Percentiles rank a stretch among this genome's conserved stretches.
phyloP scores from a whole-genome alignment of 2,113 vertebrate species.

The Plectropomus leopardus region DNA sequence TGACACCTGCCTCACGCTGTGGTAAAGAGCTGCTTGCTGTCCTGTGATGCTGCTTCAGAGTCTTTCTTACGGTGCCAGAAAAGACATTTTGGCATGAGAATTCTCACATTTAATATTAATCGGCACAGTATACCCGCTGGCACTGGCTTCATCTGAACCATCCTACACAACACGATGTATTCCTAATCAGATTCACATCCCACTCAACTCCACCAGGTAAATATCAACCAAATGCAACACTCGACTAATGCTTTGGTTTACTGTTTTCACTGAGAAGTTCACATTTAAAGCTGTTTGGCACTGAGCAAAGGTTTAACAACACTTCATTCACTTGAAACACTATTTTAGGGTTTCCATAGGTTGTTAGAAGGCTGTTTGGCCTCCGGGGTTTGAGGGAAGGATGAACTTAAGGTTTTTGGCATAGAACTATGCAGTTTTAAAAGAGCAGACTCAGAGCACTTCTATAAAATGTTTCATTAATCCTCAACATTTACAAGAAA shows the following conservation, averaged over 20 bases:
- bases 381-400: no score
- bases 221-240: not conserved
- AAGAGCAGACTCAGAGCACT: no score
- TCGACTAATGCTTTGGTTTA: not conserved
- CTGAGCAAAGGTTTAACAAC: not conserved
- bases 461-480: no score
- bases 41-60: slow-evolving; percentile 14
- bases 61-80: not conserved
- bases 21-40: not conserved
- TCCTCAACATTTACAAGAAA: no score
- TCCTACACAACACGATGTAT: not conserved
- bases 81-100: not conserved
- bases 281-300: not conserved
- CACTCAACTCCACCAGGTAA: slow-evolving; percentile 12
- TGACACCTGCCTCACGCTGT: slow-evolving; percentile 1
- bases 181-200: not conserved
- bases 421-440: no score
- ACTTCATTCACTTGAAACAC: not conserved
- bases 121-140: not conserved
- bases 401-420: no score
- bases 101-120: slow-evolving; percentile 3
- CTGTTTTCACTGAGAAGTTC: no score
- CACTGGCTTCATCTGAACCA: not conserved
- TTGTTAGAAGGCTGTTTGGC: no score
- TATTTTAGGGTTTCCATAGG: not conserved